Conservation (phyloP, 1,140 invertebrate genomes). For the Bombus waltoni region DNA sequence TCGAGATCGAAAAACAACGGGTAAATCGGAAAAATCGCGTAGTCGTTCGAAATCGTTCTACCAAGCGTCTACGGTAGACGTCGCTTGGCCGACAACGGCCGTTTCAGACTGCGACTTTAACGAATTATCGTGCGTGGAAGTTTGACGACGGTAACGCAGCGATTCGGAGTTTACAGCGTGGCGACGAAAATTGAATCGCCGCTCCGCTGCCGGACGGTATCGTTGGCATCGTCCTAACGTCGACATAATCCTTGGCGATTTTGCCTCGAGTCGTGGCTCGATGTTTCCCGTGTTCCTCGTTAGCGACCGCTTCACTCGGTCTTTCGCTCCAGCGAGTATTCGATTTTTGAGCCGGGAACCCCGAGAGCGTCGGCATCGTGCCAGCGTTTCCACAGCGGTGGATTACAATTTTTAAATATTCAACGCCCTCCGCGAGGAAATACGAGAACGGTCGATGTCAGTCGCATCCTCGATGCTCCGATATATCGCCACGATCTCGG, state of each 20-base stretch:
- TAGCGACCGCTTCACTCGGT: slow-evolving; percentile 31
- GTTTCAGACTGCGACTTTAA: too few species aligned
- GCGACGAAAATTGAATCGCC: not conserved
- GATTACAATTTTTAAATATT: slow-evolving; percentile 57
- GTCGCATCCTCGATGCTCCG: slow-evolving; percentile 14
- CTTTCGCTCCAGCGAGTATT: not conserved
- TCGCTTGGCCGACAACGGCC: too few species aligned
- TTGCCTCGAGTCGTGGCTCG: not conserved
- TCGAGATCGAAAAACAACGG: slow-evolving; percentile 37
- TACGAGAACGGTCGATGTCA: slow-evolving; percentile 30
- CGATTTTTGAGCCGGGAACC: slow-evolving; percentile 20
- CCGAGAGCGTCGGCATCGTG: slow-evolving; percentile 22
- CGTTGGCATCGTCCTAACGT: not conserved
- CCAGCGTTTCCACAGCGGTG: slow-evolving; percentile 7
- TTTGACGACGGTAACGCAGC: not conserved
- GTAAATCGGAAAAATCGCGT: slow-evolving; percentile 1
- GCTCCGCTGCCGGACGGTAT: not conserved
- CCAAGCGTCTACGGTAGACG: too few species aligned
- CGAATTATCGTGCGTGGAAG: slow-evolving; percentile 3
- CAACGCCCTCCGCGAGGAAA: slow-evolving; percentile 30
- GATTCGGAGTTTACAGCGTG: not conserved
- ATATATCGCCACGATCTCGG: slow-evolving; percentile 21
- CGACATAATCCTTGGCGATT: not conserved
- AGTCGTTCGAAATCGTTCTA: not conserved
- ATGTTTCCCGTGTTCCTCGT: slow-evolving; percentile 16